Conservation (phyloP, 2,888 invertebrate species). For the Uloborus plumipes region DNA sequence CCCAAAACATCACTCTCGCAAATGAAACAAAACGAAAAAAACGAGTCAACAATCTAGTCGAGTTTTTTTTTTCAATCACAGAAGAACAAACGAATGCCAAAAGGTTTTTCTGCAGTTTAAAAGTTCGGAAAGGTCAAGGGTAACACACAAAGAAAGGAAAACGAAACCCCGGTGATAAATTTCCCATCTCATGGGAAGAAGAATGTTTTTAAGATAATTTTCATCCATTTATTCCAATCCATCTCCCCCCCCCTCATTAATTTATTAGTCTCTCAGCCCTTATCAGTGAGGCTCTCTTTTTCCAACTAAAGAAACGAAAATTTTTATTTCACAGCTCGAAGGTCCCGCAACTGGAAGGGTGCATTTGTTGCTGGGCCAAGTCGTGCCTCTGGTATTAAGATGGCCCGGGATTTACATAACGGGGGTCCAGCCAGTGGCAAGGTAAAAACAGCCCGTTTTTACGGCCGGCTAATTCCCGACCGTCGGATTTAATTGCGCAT, state of each 20-base stretch:
- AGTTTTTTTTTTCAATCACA: too few species aligned
- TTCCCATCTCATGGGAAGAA: conserved; percentile 31
- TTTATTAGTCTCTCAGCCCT: conserved; percentile 49
- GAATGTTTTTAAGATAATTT: conserved; percentile 53
- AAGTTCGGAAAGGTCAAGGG: conserved; percentile 11
- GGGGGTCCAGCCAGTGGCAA: not conserved
- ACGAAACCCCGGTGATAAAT: conserved; percentile 34
- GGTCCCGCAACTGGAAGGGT: not conserved
- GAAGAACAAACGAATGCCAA: conserved; percentile 6
- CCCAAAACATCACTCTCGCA: not conserved
- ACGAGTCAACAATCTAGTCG: too few species aligned
- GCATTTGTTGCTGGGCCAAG: conserved; percentile 4
- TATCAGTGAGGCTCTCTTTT: conserved; percentile 18
- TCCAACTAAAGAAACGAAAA: not conserved
- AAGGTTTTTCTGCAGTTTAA: not conserved
- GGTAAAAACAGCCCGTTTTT: not conserved
- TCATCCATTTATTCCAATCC: conserved; percentile 48
- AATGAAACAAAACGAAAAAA: not conserved
- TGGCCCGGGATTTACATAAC: conserved; percentile 20
- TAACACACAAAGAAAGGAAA: not conserved
- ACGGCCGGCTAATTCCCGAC: conserved; percentile 16
- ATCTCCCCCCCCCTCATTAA: conserved; percentile 41
- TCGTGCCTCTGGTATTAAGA: conserved; percentile 46
- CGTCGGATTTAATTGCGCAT: conserved; percentile 50
- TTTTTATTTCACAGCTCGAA: conserved; percentile 9